Percentiles rank a stretch among this genome's conserved stretches.
Evolutionary conservation across 2,113 vertebrate genomes (phyloP).

Genomic region (Scortum barcoo): DNA sequence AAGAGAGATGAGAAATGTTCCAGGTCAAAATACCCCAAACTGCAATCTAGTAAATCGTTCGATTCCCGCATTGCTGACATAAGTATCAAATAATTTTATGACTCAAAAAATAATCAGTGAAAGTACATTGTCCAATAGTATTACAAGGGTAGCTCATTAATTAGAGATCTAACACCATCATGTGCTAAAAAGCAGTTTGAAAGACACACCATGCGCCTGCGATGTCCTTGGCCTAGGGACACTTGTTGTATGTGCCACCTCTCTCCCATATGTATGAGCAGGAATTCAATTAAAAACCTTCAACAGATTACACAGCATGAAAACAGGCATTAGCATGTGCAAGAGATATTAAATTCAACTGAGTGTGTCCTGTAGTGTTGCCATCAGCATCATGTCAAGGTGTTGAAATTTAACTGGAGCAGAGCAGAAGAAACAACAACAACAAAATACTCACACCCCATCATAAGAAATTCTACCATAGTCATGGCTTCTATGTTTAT

Average conservation of each 20-base stretch:
- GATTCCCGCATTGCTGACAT: not conserved
- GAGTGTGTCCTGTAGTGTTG: not conserved
- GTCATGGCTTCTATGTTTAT: not conserved
- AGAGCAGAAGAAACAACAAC: not conserved
- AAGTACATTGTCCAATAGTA: not conserved
- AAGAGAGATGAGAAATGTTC: not conserved
- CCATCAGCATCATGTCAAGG: not conserved
- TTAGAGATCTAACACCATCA: not conserved
- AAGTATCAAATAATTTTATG: not conserved
- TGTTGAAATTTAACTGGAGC: not conserved
- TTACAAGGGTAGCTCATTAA: not conserved
- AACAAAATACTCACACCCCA: too few species aligned
- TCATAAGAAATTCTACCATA: not conserved
- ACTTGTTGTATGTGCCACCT: not conserved
- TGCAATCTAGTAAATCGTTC: not conserved
- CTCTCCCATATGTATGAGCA: not conserved
- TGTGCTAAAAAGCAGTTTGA: not conserved
- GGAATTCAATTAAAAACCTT: not conserved
- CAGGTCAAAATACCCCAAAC: not conserved
- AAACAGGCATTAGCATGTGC: not conserved
- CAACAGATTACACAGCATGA: not conserved
- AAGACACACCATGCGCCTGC: not conserved
- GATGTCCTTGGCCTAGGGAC: not conserved
- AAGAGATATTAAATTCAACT: not conserved
- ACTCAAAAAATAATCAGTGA: not conserved